Base-by-base conservation (phyloP, 2,113 vertebrate species). In the Leucopternis melanops region DNA sequence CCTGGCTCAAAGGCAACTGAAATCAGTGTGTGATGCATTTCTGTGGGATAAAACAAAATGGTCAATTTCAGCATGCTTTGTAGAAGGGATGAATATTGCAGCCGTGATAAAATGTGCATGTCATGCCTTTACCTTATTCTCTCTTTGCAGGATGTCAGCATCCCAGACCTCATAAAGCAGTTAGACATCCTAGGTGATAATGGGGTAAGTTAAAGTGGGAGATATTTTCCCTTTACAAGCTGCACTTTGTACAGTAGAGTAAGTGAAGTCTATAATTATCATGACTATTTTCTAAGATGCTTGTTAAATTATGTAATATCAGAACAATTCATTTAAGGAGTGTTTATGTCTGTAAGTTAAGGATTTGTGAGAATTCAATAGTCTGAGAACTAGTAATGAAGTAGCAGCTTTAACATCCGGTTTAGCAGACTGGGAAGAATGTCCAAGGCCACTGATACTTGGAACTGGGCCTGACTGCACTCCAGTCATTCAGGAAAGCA, bases 111-210 rank as follows among this genome's bases (percentile, higher is more conserved):
- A 87, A 82, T 13, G 38, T 78, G 58, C 17, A 10, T 61, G 34
- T 42, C 13, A 5, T 66, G 44, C 36, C 65, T 91, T 92, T 71
- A 27, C n/a, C 8, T 79, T 61, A 82, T 36, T 74, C 59, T 97
- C 16, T 90, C 58, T 92, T 96, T 97, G 61, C 96, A 99, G 99
- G 99, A 99, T 91, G 99, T 99, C 52, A 99, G 99, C 94, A 99
- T 99, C 97, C 99, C 99, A 79, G 99, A 99, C 95, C 99, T 99
- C 74, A 99, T 99, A 98, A 99, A 99, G 95, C 99, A 99, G 72
- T 97, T 99, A 23, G 99, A 99, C 94, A 99, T 99, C 92, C 98
- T 99, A 11, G 99, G 99, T 74, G 99, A 99, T 94, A 99, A 99
- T 26, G 99, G 99, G 98, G 99, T 99, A 98, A 98, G 98, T 98